phyloP scores from a whole-genome alignment of 2,797 vertebrate species.

The Sebastolobus altivelis region DNA sequence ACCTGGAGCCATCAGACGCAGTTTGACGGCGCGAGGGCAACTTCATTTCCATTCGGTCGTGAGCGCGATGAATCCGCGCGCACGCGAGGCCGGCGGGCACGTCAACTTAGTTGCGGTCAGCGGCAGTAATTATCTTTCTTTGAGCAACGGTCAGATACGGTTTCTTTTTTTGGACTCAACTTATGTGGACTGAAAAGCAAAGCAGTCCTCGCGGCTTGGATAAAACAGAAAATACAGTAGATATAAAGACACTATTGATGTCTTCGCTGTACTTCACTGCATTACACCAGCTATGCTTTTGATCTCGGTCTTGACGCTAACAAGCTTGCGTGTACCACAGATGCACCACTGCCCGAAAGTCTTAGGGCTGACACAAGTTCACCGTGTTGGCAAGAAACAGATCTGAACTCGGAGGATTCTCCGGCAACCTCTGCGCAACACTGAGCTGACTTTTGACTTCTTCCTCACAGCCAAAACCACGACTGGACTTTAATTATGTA shows the following conservation, averaged over 20 bases:
- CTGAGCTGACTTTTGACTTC: constrained; percentile 46
- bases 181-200: constrained; percentile 13
- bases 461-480: constrained; percentile 11
- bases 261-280: background rate
- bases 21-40: constrained; percentile 53
- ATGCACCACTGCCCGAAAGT: constrained; percentile 16
- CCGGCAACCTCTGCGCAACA: constrained; percentile 1
- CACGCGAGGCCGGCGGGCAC: constrained; percentile 36
- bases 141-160: constrained; percentile 37
- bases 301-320: background rate
- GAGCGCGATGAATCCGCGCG: constrained; percentile 29
- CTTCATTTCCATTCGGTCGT: constrained; percentile 64
- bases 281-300: background rate
- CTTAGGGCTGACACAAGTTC: constrained; percentile 28
- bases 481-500: constrained; percentile 34
- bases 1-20: constrained; percentile 65
- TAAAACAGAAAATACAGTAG: background rate
- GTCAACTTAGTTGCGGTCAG: constrained; percentile 41
- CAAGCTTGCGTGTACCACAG: background rate
- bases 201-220: background rate
- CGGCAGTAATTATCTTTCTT: constrained; percentile 57
- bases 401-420: constrained; percentile 42
- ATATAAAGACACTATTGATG: background rate
- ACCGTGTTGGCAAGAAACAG: constrained; percentile 24
- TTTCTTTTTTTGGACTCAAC: constrained; percentile 2